Base-by-base conservation (phyloP, 2,797 vertebrate species). In the Bovichtus variegatus region DNA sequence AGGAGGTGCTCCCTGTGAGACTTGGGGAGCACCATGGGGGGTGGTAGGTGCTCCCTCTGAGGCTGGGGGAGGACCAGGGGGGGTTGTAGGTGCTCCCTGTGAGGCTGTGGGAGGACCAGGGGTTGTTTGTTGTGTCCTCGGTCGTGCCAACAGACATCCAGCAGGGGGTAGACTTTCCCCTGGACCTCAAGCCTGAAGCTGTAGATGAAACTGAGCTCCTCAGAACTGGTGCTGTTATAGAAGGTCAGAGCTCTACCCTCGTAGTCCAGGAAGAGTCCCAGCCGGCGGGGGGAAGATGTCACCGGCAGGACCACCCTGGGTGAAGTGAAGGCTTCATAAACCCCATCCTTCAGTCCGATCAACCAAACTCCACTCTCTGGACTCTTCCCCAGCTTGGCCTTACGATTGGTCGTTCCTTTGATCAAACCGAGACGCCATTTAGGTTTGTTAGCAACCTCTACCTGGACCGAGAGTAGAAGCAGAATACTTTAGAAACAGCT, bases 81-180 rank as follows among this genome's bases (percentile, higher is more conserved):
- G 31, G 31, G 31, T 31, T 31, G 31, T 31, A 47, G 60, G 18
- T 62, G 43, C 36, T 70, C 47, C 31, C 34, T 79, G 41, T 50
- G 53, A 18, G 63, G 79, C 58, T 64, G 69, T 0, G 92, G 87
- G 75, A 97, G 59, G 29, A 94, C 91, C 63, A 97, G 87, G n/a
- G 96, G 94, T 15, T 94, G 85, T 0, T 93, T 94, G 83, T 94
- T 96, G 74, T 89, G 91, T 55, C 95, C 93, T 70, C 93, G 80
- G 62, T 96, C 94, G 0, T 96, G 95, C 96, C 96, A 97, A 87
- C 96, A 96, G 6, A 95, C 91, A 18, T 97, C 96, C 84, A 97
- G 61, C 34, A 97, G 92, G 5, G 96, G 96, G 74, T 94, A 97
- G 38, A 97, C 92, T 73, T 96, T 97, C 31, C 96, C 96, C 81